Conservation (phyloP, 2,888 invertebrate species). For the Apotomis betuletana region DNA sequence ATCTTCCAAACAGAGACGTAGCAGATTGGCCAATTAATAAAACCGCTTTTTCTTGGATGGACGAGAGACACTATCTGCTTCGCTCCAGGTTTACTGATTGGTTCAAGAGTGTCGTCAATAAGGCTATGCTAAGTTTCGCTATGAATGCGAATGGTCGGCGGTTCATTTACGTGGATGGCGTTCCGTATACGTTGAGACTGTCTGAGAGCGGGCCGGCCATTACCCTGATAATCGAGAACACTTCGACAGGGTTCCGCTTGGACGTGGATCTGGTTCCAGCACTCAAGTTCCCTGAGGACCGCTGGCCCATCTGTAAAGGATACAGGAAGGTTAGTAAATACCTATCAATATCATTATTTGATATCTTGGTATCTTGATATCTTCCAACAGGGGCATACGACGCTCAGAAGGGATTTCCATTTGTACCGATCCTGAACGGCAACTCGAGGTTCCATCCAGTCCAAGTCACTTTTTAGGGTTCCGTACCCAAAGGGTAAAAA, state of each 20-base stretch:
- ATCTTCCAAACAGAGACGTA: slow-evolving; percentile 55
- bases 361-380: no score
- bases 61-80: slow-evolving; percentile 66
- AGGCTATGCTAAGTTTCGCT: slow-evolving; percentile 64
- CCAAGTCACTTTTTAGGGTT: no score
- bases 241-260: slow-evolving; percentile 58
- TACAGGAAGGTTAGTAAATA: slow-evolving; percentile 50
- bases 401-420: no score
- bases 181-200: slow-evolving; percentile 62
- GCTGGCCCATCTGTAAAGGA: slow-evolving; percentile 66
- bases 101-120: slow-evolving; percentile 79
- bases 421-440: no score
- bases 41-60: slow-evolving; percentile 68
- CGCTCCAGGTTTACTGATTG: slow-evolving; percentile 77
- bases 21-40: slow-evolving; percentile 62
- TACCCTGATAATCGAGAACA: slow-evolving; percentile 72
- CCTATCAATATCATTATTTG: neutral
- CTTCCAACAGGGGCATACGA: no score
- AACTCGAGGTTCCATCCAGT: no score
- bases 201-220: slow-evolving; percentile 81
- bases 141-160: slow-evolving; percentile 38
- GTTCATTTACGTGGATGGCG: slow-evolving; percentile 58
- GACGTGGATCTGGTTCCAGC: slow-evolving; percentile 82
- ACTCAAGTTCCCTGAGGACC: slow-evolving; percentile 70
- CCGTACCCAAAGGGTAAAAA: no score